phyloP scores from a whole-genome alignment of 2,797 vertebrate genomes.

The Hylomyscus alleni region DNA sequence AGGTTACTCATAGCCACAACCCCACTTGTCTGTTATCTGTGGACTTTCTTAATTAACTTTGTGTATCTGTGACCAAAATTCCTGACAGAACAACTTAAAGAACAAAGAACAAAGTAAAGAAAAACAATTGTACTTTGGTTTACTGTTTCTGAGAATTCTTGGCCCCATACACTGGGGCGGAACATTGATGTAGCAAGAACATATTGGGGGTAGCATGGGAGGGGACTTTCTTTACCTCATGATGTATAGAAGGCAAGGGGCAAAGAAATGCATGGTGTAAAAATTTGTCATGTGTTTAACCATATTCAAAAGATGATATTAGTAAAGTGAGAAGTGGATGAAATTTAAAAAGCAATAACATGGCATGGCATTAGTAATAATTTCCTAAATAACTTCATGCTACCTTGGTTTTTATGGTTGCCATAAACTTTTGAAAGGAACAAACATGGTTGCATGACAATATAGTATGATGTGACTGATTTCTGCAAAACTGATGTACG shows the following conservation, averaged over 20 bases:
- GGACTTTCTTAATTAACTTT: background rate
- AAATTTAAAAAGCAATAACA: background rate
- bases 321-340: conserved; percentile 24
- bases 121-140: background rate
- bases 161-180: background rate
- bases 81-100: background rate
- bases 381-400: background rate
- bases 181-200: background rate
- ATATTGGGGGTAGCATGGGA: no score
- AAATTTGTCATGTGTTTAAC: background rate
- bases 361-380: background rate
- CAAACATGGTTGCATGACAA: background rate
- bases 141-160: background rate
- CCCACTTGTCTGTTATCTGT: background rate
- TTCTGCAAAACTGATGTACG: background rate
- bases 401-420: background rate
- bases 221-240: background rate
- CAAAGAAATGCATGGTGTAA: background rate
- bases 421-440: conserved; percentile 8
- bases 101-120: background rate
- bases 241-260: background rate
- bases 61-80: background rate
- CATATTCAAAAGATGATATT: background rate
- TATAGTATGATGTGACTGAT: background rate
- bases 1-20: background rate